phyloP scores from a whole-genome alignment of 2,113 vertebrate genomes.

The Camarhynchus parvulus region DNA sequence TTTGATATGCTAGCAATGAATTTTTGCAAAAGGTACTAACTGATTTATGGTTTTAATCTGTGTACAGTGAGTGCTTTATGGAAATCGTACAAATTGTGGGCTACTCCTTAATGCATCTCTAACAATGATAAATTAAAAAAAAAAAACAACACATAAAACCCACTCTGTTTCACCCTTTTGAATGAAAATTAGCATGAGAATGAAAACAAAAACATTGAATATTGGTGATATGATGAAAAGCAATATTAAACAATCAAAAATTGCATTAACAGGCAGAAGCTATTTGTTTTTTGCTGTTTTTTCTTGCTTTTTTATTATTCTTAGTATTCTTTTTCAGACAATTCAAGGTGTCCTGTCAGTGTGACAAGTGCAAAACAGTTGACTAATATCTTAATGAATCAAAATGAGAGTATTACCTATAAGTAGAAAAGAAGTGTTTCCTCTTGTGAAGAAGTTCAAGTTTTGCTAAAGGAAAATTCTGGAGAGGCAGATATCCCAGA shows the following conservation, averaged over 20 bases:
- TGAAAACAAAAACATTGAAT: neutral
- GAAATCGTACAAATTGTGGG: neutral
- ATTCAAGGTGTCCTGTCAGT: neutral
- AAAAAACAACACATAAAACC: neutral
- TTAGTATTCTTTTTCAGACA: neutral
- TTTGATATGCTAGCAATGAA: neutral
- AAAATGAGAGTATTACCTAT: neutral
- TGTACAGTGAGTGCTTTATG: neutral
- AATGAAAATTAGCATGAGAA: neutral
- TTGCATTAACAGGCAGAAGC: neutral
- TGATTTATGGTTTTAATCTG: conserved; percentile 45
- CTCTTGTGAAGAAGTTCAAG: neutral
- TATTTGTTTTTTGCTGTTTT: neutral
- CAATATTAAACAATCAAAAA: conserved; percentile 8
- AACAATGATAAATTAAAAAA: neutral
- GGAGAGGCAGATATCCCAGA: neutral
- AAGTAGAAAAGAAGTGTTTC: neutral
- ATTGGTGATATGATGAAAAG: neutral
- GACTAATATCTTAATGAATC: neutral
- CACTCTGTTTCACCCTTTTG: neutral
- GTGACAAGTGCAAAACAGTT: neutral
- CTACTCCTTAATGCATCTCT: neutral
- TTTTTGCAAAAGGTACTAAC: neutral
- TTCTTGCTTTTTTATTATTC: neutral
- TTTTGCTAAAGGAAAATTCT: neutral